Evolutionary conservation across 1,140 invertebrate species (phyloP).

Genomic region (Macrobrachium rosenbergii): DNA sequence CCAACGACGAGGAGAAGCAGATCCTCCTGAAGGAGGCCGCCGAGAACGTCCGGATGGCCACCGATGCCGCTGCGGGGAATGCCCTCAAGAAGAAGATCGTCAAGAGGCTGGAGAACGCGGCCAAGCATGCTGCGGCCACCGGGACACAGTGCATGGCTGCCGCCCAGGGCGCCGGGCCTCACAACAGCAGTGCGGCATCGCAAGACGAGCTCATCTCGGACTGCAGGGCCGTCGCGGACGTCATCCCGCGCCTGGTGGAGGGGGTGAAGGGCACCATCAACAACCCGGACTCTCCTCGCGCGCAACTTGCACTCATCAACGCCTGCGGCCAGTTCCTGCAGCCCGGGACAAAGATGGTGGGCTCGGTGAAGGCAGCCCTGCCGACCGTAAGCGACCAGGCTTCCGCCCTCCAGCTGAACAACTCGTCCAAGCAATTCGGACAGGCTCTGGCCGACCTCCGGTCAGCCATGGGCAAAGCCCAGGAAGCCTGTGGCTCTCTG

Average conservation of each 20-base stretch:
- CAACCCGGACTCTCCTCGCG: constrained; percentile 81
- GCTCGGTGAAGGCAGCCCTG: constrained; percentile 83
- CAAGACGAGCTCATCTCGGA: constrained; percentile 83
- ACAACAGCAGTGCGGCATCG: constrained; percentile 79
- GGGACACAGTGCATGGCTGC: constrained; percentile 92
- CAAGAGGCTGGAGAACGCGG: constrained; percentile 76
- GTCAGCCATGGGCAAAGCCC: constrained; percentile 84
- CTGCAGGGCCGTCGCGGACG: constrained; percentile 82
- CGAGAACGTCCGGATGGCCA: constrained; percentile 90
- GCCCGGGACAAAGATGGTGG: constrained; percentile 75
- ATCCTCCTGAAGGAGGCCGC: constrained; percentile 88
- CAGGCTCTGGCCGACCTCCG: constrained; percentile 84
- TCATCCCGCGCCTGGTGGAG: constrained; percentile 86
- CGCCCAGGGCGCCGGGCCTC: constrained; percentile 77
- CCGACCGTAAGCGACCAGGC: constrained; percentile 88
- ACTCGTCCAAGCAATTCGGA: constrained; percentile 82
- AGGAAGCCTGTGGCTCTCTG: constrained; percentile 88
- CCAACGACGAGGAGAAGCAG: constrained; percentile 81
- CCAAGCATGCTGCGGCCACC: constrained; percentile 88
- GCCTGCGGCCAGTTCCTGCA: constrained; percentile 88
- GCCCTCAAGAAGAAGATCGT: constrained; percentile 85
- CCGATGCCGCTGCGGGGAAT: constrained; percentile 84
- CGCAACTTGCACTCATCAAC: constrained; percentile 87
- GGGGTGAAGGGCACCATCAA: constrained; percentile 82
- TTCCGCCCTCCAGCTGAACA: constrained; percentile 80